Base-by-base conservation (phyloP, 2,888 invertebrate genomes). In the Drosophila meridiana region DNA sequence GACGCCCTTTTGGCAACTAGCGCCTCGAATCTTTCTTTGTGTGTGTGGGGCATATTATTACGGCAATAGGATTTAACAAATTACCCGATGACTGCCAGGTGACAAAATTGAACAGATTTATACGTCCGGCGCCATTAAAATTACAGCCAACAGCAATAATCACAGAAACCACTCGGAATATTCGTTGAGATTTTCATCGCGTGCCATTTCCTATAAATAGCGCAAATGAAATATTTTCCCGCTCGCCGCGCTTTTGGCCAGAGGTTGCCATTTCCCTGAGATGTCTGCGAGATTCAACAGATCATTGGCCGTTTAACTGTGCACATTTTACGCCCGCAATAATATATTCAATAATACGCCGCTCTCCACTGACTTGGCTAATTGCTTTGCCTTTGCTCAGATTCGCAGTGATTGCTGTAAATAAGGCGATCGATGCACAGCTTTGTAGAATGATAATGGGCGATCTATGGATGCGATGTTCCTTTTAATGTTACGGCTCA, bases 41-140 rank as follows among this genome's bases (percentile, higher is more conserved):
- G 11, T 28, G 13, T 43, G 28, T 56, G 14, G n/a, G n/a, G 47
- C 36, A 36, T 30, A 58, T 73, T 53, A 28, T 59, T 50, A 47
- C 65, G 40, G 20, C 59, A 64, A 61, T 50, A 66, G 52, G 53
- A 75, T 78, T 89, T 76, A 84, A 73, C 74, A 87, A 84, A 85
- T 87, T 83, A 82, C 36, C 64, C 62, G 70, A 42, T 55, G 73
- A 89, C 84, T 71, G 76, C 62, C 85, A 75, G 82, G 79, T 89
- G 84, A 85, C 76, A 89, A 73, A 70, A 58, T 56, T 65, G 40
- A 68, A 69, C 74, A 77, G 78, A 77, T 82, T 82, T 73, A 87
- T 83, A 59, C 47, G 26, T 28, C 43, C 8, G 47, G 43, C 60
- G 65, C 65, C 57, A 60, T 56, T 52, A 56, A 52, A 68, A 56